Evolutionary conservation across 23 tunicate genomes (phyloP).

Genomic region (Styela clava): DNA sequence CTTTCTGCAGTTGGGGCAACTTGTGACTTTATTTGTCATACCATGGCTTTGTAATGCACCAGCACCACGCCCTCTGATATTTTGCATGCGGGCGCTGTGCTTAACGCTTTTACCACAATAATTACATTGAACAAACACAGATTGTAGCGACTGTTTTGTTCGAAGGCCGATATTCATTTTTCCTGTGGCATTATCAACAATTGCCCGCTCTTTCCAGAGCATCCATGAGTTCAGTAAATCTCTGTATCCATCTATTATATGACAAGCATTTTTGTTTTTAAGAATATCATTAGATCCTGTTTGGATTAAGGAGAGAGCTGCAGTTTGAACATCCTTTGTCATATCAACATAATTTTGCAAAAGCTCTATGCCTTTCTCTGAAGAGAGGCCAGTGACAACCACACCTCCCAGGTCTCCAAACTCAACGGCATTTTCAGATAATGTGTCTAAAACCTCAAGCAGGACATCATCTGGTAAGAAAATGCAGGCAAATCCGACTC

Average conservation of each 20-base stretch:
- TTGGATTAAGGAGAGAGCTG: constrained; percentile 23
- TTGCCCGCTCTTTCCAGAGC: constrained; percentile 57
- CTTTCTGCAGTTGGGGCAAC: constrained; percentile 82
- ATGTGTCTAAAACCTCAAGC: constrained; percentile 6
- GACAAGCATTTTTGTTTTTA: constrained; percentile 13
- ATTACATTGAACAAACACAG: constrained; percentile 58
- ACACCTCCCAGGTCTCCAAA: constrained; percentile 38
- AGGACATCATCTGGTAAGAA: constrained; percentile 38
- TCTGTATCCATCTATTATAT: constrained; percentile 41
- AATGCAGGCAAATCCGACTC: constrained; percentile 74
- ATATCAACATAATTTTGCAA: constrained; percentile 59
- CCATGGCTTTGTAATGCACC: constrained; percentile 14
- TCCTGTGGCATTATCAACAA: constrained; percentile 43
- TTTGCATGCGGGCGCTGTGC: constrained; percentile 1
- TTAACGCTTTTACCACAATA: constrained; percentile 68
- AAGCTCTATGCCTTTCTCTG: constrained; percentile 26
- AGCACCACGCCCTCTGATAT: constrained; percentile 42
- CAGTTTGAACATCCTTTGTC: constrained; percentile 40
- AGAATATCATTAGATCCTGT: neutral
- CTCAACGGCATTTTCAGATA: constrained; percentile 24
- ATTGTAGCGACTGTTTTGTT: constrained; percentile 24
- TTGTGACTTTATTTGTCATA: constrained; percentile 31
- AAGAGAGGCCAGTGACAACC: constrained; percentile 35
- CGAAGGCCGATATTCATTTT: constrained; percentile 1
- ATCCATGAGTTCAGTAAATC: constrained; percentile 46